These are phyloP conservation scores for Drosophila erecta DNA, from an alignment of 1,140 invertebrate species.

Conservation along the genomic window DNA sequence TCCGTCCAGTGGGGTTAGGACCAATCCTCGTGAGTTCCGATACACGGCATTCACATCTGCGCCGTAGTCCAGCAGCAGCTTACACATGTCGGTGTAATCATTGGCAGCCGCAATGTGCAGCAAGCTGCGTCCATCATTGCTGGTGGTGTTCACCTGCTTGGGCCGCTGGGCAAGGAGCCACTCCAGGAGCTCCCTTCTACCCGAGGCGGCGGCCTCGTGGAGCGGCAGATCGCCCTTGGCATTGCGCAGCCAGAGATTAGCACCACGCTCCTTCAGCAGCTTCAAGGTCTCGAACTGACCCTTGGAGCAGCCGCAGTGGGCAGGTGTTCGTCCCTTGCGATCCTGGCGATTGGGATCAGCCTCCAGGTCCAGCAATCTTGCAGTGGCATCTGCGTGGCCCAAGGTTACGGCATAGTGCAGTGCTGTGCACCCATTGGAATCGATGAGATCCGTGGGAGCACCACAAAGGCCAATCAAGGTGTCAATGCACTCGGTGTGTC, in stretches of 20 bases:
- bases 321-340: conserved; percentile 93
- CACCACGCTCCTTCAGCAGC: conserved; percentile 89
- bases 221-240: conserved; percentile 95
- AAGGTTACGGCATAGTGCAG: conserved; percentile 98
- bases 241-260: conserved; percentile 96
- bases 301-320: conserved; percentile 95
- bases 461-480: conserved; percentile 95
- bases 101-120: conserved; percentile 97
- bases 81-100: conserved; percentile 97
- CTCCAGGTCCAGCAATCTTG: conserved; percentile 93
- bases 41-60: conserved; percentile 93
- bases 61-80: conserved; percentile 92
- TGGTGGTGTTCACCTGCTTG: conserved; percentile 93
- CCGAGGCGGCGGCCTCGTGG: conserved; percentile 97
- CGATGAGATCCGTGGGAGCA: conserved; percentile 92
- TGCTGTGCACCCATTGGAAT: conserved; percentile 97
- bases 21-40: conserved; percentile 91
- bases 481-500: conserved; percentile 96
- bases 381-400: conserved; percentile 97
- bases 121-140: conserved; percentile 96
- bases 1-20: conserved; percentile 95
- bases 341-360: conserved; percentile 97
- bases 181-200: conserved; percentile 93
- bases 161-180: conserved; percentile 94
- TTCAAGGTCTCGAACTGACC: conserved; percentile 91